Base-by-base conservation (phyloP, 2,113 vertebrate species). In the Epinephelus cyanopodus region DNA sequence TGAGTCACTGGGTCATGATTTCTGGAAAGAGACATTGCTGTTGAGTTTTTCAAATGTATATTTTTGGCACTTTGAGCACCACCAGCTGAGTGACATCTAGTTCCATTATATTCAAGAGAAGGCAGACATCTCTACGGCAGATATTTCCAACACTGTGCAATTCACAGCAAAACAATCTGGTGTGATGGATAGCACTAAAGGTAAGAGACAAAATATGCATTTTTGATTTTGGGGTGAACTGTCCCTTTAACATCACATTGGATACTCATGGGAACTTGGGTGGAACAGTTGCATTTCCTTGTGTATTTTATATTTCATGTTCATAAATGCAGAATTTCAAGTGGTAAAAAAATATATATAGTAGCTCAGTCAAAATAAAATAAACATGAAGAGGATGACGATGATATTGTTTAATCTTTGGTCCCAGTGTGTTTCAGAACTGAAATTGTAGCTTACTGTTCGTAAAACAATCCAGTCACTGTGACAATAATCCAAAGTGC, bases 391-490 rank as follows among this genome's bases (percentile, higher is more conserved):
- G 4, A 45, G 23, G 15, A 3, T 63, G 23, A 0, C 50, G 5
- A 48, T 10, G 0, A 73, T 50, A 11, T 6, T 8, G 21, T 13
- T 62, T 14, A 15, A 33, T 4, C 11, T 72, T 33, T 74, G 23
- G 9, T 3, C 0, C 19, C 25, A 12, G 1, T 17, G 3, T 25
- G 37, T 13, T 71, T 67, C 29, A 57, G 5, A 73, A 47, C 2
- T 52, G 27, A 75, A 79, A 3, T 33, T 63, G 62, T 23, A 3
- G 18, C 75, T 94, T 96, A 99, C 98, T 80, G 97, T 99, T 93
- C 98, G 96, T 93, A 97, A 96, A 93, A 98, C 93, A 88, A 99
- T 96, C 98, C 98, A 99, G 95, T 98, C 97, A 74, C 97, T 97
- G 82, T 99, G 98, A 90, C 96, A 97, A 90, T 99, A 99, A 83